Conservation (phyloP, 2,888 invertebrate genomes). For the Zootermopsis nevadensis region DNA sequence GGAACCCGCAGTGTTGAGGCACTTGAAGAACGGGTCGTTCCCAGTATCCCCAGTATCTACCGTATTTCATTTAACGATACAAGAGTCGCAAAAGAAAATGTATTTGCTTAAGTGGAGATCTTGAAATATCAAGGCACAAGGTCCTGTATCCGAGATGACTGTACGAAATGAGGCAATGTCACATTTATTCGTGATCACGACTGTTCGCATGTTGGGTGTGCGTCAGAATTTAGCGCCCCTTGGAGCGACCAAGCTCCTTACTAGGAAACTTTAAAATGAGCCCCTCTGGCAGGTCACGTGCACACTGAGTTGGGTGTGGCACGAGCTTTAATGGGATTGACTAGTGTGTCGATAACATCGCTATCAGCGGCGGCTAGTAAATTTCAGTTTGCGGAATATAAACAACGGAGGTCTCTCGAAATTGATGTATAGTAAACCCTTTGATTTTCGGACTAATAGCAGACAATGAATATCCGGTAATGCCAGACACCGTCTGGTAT, state of each 20-base stretch:
- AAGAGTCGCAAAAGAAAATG: too few species aligned
- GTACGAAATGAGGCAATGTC: not conserved
- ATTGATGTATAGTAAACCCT: too few species aligned
- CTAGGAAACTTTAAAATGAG: constrained; percentile 23
- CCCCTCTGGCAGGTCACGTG: constrained; percentile 24
- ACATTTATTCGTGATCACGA: not conserved
- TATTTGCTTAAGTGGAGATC: too few species aligned
- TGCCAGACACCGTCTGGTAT: too few species aligned
- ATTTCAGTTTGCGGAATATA: not conserved
- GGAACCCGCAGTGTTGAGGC: too few species aligned
- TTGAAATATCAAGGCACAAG: too few species aligned
- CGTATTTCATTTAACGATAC: too few species aligned
- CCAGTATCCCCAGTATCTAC: too few species aligned
- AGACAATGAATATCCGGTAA: too few species aligned
- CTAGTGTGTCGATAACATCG: constrained; percentile 46
- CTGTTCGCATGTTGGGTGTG: constrained; percentile 1
- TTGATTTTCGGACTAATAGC: too few species aligned
- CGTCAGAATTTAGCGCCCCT: constrained; percentile 28
- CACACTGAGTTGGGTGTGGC: constrained; percentile 43
- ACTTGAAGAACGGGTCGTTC: too few species aligned
- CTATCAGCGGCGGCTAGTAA: constrained; percentile 21
- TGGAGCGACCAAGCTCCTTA: constrained; percentile 13
- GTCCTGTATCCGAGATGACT: not conserved
- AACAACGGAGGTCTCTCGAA: too few species aligned
- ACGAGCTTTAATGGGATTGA: constrained; percentile 44